Evolutionary conservation across 2,888 invertebrate species (phyloP), one percentile per base, ranked within the genome.

Genomic region (Tinea pellionella): DNA sequence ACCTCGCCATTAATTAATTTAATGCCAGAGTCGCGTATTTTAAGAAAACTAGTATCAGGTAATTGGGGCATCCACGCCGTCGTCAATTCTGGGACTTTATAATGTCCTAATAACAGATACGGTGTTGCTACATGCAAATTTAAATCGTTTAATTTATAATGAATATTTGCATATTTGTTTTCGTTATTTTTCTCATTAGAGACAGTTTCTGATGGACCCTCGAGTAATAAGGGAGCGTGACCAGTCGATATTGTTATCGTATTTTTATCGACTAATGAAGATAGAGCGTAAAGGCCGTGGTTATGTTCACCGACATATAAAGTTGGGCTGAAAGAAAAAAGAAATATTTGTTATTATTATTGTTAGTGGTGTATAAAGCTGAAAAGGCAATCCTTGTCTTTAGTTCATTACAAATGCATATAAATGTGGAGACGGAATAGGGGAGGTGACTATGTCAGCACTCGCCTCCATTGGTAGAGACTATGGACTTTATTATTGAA

Each of bases 211-310:
- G 69, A 70, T 47, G 95, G 95, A 0, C 96, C 96, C 71, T 93
- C 94, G 0, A 96, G 75, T 11, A 96, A 82, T 61, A 94, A 86
- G 0, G 92, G 92, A 43, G 92, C 89, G 68, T 92, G 92, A 1
- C 92, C 90, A 3, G 92, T 90, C 0, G 92, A 90, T 76, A 96
- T 94, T 7, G 96, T 94, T 11, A 95, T 93, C 2, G 95, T 94
- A 65, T 93, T 92, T 69, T 97, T 95, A 84, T 98, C 98, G 0
- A 97, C 97, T 19, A 97, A 84, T 0, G 97, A 95, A 0, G 97
- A 96, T 60, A 98, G 79, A 0, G 98, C 99, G 80, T 98, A 99
- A 0, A 97, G 83, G 0, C 98, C 98, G 69, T 94, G 91, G 63
- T 90, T 88, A 58, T 89, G 89, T 73, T 98, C 95, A 0, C 98